These are phyloP conservation scores for Saguinus midas DNA, from an alignment of 2,113 vertebrate species.

Conservation along the genomic window DNA sequence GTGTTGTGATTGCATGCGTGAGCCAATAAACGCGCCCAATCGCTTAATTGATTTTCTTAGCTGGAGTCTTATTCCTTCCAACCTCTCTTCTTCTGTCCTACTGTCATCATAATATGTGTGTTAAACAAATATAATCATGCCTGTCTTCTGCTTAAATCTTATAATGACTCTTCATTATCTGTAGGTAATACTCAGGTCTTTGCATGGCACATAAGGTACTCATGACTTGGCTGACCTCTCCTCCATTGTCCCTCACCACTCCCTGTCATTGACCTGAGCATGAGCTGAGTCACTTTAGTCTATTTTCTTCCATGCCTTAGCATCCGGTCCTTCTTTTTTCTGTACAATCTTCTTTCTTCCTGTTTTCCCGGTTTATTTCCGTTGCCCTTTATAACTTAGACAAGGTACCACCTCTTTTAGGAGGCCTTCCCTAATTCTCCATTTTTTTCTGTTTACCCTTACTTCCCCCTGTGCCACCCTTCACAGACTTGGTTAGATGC, in stretches of 20 bases:
- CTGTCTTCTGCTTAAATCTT: neutral
- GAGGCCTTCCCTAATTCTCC: neutral
- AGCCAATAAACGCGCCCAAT: neutral
- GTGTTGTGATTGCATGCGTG: too few relatives aligned
- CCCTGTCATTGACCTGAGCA: neutral
- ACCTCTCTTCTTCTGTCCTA: neutral
- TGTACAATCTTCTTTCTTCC: neutral
- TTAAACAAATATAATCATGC: neutral
- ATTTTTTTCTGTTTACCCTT: neutral
- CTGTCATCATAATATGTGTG: neutral
- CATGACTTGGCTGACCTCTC: neutral
- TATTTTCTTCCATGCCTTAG: neutral
- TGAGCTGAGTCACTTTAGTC: neutral
- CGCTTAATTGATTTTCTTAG: slow-evolving; percentile 2
- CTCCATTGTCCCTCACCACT: neutral
- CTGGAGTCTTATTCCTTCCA: neutral
- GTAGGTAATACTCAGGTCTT: neutral
- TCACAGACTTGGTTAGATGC: neutral
- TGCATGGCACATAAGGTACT: neutral
- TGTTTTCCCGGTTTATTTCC: neutral
- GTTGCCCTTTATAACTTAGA: neutral
- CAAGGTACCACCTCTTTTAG: neutral
- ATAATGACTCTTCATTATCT: neutral
- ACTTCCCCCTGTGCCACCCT: neutral
- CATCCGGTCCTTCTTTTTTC: neutral